Percentiles rank a stretch among this genome's conserved stretches.
Conservation (phyloP, 2,888 invertebrate genomes). For the Ormyrus thymus region DNA sequence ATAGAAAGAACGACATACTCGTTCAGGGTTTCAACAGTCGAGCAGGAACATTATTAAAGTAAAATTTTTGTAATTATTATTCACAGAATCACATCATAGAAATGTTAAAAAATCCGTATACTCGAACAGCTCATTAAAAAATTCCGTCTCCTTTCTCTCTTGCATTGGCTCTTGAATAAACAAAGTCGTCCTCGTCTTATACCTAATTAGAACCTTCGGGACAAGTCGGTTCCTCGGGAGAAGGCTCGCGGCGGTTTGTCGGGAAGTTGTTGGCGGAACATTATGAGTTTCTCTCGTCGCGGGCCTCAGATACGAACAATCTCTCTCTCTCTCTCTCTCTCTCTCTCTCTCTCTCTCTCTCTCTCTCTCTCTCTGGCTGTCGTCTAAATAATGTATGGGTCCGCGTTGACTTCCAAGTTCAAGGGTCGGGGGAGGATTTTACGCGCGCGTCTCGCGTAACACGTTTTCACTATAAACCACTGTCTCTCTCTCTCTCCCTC, state of each 20-base stretch:
- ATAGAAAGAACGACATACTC: no score
- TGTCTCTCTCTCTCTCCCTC: slow-evolving; percentile 22
- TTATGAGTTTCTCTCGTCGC: slow-evolving; percentile 37
- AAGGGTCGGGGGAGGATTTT: slow-evolving; percentile 17
- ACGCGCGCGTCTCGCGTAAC: slow-evolving; percentile 55
- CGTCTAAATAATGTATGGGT: slow-evolving; percentile 63
- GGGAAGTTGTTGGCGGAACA: slow-evolving; percentile 43
- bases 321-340: slow-evolving; percentile 12
- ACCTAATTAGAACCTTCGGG: slow-evolving; percentile 50
- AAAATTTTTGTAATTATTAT: no score
- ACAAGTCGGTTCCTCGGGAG: slow-evolving; percentile 18
- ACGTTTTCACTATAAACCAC: slow-evolving; percentile 59
- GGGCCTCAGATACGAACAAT: slow-evolving; percentile 12
- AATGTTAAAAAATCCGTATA: no score
- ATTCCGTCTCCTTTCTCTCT: no score
- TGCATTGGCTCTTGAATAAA: slow-evolving; percentile 37
- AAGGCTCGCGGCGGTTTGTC: slow-evolving; percentile 36
- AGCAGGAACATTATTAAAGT: no score
- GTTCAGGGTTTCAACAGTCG: no score
- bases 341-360: slow-evolving; percentile 47
- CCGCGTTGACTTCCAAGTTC: slow-evolving; percentile 46
- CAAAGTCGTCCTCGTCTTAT: slow-evolving; percentile 47
- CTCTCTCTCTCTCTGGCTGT: slow-evolving; percentile 48
- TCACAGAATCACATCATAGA: no score
- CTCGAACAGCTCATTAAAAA: no score